phyloP scores from a whole-genome alignment of 2,888 invertebrate genomes.

The Uloborus plumipes region DNA sequence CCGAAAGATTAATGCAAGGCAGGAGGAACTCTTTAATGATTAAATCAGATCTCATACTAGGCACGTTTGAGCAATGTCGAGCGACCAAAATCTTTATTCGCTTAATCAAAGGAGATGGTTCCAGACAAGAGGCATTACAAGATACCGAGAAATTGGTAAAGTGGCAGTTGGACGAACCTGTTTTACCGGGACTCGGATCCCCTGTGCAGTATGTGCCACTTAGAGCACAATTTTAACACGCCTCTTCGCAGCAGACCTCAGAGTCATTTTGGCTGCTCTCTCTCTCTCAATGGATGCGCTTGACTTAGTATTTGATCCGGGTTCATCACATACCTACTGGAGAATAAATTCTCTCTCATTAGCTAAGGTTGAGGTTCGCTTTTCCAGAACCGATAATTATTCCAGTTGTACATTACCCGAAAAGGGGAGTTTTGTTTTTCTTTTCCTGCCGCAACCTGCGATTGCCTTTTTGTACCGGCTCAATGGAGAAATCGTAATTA shows the following conservation, averaged over 20 bases:
- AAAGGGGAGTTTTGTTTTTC: background rate
- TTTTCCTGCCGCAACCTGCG: background rate
- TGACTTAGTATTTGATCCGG: conserved; percentile 39
- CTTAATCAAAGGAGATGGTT: conserved; percentile 40
- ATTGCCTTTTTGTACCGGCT: too few species aligned
- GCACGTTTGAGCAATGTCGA: conserved; percentile 23
- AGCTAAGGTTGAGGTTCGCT: conserved; percentile 17
- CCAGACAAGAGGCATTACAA: conserved; percentile 27
- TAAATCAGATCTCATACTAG: conserved; percentile 38
- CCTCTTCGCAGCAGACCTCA: conserved; percentile 17
- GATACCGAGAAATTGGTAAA: conserved; percentile 42
- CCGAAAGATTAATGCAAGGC: conserved; percentile 35
- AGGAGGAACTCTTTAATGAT: conserved; percentile 41
- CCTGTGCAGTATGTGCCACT: conserved; percentile 49
- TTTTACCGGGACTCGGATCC: conserved; percentile 31
- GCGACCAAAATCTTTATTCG: conserved; percentile 45
- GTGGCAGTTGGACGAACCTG: conserved; percentile 43
- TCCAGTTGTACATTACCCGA: background rate
- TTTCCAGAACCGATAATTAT: conserved; percentile 8
- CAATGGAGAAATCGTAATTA: too few species aligned
- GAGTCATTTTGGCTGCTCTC: conserved; percentile 20
- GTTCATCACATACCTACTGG: conserved; percentile 34
- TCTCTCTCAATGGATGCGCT: conserved; percentile 17
- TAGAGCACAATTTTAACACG: conserved; percentile 47
- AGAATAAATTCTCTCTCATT: conserved; percentile 41